phyloP scores from a whole-genome alignment of 2,888 invertebrate genomes.

The Polylopha cassiicola region DNA sequence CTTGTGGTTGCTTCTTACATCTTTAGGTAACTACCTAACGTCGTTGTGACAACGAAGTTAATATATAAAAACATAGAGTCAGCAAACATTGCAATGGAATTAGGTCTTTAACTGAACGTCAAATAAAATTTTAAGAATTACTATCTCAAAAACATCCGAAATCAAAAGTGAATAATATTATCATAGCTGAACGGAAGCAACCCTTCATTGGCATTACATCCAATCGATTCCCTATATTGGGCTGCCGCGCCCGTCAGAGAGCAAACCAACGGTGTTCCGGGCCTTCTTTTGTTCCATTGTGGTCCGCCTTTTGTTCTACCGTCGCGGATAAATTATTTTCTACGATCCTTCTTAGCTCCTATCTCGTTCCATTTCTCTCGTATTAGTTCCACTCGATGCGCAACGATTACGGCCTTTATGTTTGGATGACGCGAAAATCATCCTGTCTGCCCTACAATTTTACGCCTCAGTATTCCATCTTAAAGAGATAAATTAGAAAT shows the following conservation, averaged over 20 bases:
- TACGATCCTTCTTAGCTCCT: conserved; percentile 69
- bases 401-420: conserved; percentile 75
- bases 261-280: conserved; percentile 61
- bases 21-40: no score
- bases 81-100: no score
- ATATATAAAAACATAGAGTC: no score
- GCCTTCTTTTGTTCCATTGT: conserved; percentile 71
- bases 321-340: conserved; percentile 74
- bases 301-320: conserved; percentile 68
- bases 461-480: conserved; percentile 64
- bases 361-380: conserved; percentile 74
- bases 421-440: conserved; percentile 75
- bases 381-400: conserved; percentile 75
- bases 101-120: no score
- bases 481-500: conserved; percentile 56
- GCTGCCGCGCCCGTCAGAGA: conserved; percentile 61
- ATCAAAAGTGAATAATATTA: conserved; percentile 37
- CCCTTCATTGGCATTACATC: conserved; percentile 52
- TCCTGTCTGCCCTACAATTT: conserved; percentile 67
- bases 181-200: conserved; percentile 44
- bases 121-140: no score
- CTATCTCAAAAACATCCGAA: conserved; percentile 14
- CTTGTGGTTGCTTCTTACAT: no score
- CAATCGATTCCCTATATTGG: conserved; percentile 70
- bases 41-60: no score